Evolutionary conservation across 2,797 vertebrate species (phyloP).

Genomic region (Rhodeus uyekii): DNA sequence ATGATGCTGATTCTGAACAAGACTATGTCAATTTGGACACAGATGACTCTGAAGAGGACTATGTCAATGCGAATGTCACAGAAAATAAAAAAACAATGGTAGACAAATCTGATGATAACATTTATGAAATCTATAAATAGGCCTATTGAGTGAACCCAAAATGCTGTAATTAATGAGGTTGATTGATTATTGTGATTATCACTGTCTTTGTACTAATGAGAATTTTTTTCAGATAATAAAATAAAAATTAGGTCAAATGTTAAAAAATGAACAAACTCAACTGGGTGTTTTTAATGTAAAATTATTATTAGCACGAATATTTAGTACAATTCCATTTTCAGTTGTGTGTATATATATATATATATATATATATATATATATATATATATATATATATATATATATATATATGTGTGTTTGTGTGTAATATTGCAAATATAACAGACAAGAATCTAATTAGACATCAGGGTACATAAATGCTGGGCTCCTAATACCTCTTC

Average conservation of each 20-base stretch:
- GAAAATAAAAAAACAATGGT: background rate
- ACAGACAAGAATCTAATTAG: too few species aligned
- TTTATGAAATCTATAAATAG: constrained; percentile 15
- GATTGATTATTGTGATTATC: background rate
- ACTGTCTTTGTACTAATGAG: background rate
- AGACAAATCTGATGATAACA: background rate
- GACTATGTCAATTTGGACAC: background rate
- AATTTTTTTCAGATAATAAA: background rate
- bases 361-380: too few species aligned
- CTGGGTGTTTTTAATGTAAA: too few species aligned
- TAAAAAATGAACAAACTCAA: background rate
- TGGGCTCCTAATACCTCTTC: too few species aligned
- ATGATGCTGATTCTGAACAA: background rate
- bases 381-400: too few species aligned
- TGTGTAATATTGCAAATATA: too few species aligned
- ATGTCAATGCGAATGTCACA: background rate
- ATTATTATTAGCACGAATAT: too few species aligned
- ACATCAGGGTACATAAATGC: too few species aligned
- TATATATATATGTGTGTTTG: too few species aligned
- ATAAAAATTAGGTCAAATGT: background rate
- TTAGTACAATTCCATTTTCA: too few species aligned
- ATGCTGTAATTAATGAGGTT: background rate
- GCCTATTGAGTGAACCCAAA: background rate
- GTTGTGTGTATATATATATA: too few species aligned
- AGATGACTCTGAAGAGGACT: too few species aligned